phyloP scores from a whole-genome alignment of 2,113 vertebrate genomes.

The Circaetus cinerascens region DNA sequence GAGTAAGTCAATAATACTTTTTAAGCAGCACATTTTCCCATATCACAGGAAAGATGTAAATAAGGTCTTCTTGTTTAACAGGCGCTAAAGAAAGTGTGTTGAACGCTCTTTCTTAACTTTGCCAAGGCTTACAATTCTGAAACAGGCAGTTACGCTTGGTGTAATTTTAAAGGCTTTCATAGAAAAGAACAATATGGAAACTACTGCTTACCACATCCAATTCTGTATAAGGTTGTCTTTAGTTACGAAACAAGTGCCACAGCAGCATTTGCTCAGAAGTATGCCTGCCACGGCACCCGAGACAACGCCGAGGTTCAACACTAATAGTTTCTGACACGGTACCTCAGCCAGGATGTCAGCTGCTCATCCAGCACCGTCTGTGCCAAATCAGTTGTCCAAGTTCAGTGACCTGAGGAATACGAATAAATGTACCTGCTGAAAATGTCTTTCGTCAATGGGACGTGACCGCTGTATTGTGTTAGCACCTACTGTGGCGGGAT shows the following conservation, averaged over 20 bases:
- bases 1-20: not conserved
- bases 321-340: too few relatives aligned
- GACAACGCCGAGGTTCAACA: not conserved
- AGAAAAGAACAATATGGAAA: not conserved
- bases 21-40: not conserved
- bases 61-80: not conserved
- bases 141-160: not conserved
- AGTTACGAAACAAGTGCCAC: not conserved
- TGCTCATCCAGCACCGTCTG: not conserved
- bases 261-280: not conserved
- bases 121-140: not conserved
- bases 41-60: not conserved
- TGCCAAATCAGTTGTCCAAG: not conserved
- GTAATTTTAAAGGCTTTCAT: not conserved
- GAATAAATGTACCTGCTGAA: not conserved
- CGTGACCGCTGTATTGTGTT: not conserved
- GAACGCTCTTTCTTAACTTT: not conserved
- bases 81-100: not conserved
- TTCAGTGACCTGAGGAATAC: not conserved
- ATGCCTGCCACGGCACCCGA: accelerated
- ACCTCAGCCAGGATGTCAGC: not conserved
- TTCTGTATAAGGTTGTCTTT: not conserved
- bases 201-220: not conserved
- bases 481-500: not conserved
- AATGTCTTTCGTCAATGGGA: not conserved